Evolutionary conservation across 1,140 invertebrate species (phyloP), one percentile per base, ranked within the genome.

Genomic region (Papilio helenus): DNA sequence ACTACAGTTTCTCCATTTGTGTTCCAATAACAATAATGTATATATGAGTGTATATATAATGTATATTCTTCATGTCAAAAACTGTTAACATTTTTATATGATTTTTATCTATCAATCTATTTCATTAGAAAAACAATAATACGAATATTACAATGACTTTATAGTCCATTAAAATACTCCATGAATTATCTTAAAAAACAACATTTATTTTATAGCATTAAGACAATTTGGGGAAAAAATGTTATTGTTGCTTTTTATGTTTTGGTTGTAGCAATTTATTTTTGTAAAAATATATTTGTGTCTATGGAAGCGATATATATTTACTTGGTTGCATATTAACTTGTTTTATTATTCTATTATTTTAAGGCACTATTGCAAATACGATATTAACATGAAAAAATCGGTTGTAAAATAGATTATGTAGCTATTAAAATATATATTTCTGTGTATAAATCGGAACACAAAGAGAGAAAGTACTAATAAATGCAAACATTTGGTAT

Each of bases 401-500:
- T n/a, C n/a, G 16, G 16, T 49, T 49, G 46, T 49, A 18, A 20
- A 55, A 8, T 9, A 20, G 16, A 20, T 20, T n/a, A n/a, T 2
- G 5, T 9, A 20, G 9, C 4, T 55, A 55, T 20, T 55, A 55
- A n/a, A 20, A 55, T 20, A 14, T 46, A 46, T 20, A n/a, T 9
- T 55, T 55, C n/a, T 20, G 5, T 55, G 8, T 58, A 72, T 49
- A 26, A 26, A 26, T 46, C 9, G 44, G 42, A 74, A 74, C 42
- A 74, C 44, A 49, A 49, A 74, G 8, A 44, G 72, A 74, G 72
- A 44, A 46, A n/a, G 16, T 26, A 29, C 23, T 9, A 20, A 65
- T 77, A 77, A 77, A 77, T 77, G 76, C 76, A 65, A 4, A 77
- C 29, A 34, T 44, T 61, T 77, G 76, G 76, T 77, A 77, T 23